Conservation (phyloP, 2,113 vertebrate species). For the Dascyllus trimaculatus region DNA sequence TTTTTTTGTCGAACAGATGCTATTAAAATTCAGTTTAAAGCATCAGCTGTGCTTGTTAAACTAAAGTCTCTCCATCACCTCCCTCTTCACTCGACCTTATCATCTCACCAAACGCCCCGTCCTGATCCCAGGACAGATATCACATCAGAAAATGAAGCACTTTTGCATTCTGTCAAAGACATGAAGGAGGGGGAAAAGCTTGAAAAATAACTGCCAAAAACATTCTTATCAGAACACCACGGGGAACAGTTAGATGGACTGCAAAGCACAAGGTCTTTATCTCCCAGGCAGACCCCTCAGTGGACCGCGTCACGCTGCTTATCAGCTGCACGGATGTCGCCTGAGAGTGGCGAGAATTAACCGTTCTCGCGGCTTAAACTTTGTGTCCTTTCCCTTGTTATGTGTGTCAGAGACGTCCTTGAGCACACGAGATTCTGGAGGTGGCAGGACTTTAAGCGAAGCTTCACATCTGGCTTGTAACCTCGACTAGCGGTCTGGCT, state of each 20-base stretch:
- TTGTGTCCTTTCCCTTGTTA: conserved; percentile 49
- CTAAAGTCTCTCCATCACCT: conserved; percentile 23
- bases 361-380: conserved; percentile 67
- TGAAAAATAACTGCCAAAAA: conserved; percentile 69
- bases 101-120: conserved; percentile 48
- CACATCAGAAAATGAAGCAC: conserved; percentile 54
- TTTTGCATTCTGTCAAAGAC: conserved; percentile 52
- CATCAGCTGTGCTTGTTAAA: conserved; percentile 23
- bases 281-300: conserved; percentile 69
- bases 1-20: conserved; percentile 4
- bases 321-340: conserved; percentile 69
- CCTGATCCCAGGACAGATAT: conserved; percentile 52
- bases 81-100: conserved; percentile 52
- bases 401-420: conserved; percentile 39
- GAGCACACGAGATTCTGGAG: conserved; percentile 8
- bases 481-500: background rate
- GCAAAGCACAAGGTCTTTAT: conserved; percentile 78
- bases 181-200: conserved; percentile 16
- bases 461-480: conserved; percentile 19
- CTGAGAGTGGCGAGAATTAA: conserved; percentile 72
- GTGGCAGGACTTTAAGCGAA: background rate
- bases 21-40: conserved; percentile 31
- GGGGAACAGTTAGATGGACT: conserved; percentile 78
- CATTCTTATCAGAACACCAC: conserved; percentile 77
- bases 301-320: conserved; percentile 67